Base-by-base conservation (phyloP, 2,113 vertebrate species). In the Trematomus loennbergii region DNA sequence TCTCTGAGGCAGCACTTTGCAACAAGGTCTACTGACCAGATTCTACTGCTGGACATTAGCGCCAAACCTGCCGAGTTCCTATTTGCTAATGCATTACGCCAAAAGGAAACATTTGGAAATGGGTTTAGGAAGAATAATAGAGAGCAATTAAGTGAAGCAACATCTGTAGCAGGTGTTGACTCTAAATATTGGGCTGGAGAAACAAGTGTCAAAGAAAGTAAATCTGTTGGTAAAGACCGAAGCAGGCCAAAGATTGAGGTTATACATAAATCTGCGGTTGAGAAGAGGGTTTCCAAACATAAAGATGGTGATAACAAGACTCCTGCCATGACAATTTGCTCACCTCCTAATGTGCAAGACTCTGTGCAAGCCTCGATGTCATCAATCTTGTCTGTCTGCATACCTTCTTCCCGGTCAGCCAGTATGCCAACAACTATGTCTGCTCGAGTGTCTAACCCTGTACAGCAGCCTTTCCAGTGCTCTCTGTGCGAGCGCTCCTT, bases 401-500 rank as follows among this genome's bases (percentile, higher is more conserved):
- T 75, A 73, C 68, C 86, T 18, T 75, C 74, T 46, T 36, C 64
- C n/a, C n/a, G 67, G 20, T 70, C 87, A 36, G 74, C 4, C 49
- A 58, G n/a, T 82, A 62, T 59, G 76, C 46, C 78, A 50, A 64
- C 53, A 36, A 78, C 82, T 66, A 60, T 58, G 71, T 73, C 83
- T 48, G 55, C 59, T 48, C 77, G 45, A 61, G 46, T 64, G 66
- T 78, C 82, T 71, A 40, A 72, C 59, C 79, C 80, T 57, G 48
- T 54, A 57, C 45, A 71, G 11, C 92, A 89, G 50, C 70, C 78
- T 2, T 94, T 94, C 78, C 92, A 91, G 79, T 95, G 94, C 81
- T 89, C 89, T 36, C 25, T 93, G 25, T 95, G 94, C 22, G 76
- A 92, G 0, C 91, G 93, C 4, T 90, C 91, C 81, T 95, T 95